Percentiles rank a stretch among this genome's conserved stretches.
These are phyloP conservation scores for Papilio dardanus DNA, from an alignment of 1,140 invertebrate genomes.

Conservation along the genomic window DNA sequence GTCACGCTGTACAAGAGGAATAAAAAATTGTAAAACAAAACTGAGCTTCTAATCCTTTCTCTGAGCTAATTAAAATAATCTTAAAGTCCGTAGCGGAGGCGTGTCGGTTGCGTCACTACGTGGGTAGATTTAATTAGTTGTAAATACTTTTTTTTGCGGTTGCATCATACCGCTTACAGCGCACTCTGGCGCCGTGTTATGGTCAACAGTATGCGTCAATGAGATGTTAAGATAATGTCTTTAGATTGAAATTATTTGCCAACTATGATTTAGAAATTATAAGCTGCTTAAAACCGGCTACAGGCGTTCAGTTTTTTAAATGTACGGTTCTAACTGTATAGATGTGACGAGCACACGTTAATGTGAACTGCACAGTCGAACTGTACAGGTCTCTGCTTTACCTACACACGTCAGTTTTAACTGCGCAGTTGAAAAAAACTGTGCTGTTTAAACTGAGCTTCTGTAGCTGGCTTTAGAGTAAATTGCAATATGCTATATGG, in stretches of 20 bases:
- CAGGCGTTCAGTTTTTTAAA: no score
- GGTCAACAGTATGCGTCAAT: background rate
- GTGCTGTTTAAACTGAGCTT: no score
- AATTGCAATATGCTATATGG: no score
- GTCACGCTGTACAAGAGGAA: constrained; percentile 13
- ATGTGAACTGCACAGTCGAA: no score
- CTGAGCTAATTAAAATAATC: constrained; percentile 67
- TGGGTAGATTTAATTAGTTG: constrained; percentile 78
- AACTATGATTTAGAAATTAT: constrained; percentile 4
- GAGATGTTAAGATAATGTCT: constrained; percentile 14
- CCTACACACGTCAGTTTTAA: no score
- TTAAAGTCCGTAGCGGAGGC: constrained; percentile 61
- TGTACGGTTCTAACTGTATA: no score
- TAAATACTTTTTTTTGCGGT: constrained; percentile 70
- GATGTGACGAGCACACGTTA: no score
- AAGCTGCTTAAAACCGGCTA: background rate
- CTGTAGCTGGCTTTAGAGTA: no score
- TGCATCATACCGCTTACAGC: constrained; percentile 54
- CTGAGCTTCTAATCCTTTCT: constrained; percentile 55
- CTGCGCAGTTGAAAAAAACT: no score
- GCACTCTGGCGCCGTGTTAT: constrained; percentile 32
- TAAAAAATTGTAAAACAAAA: constrained; percentile 23
- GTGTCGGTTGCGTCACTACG: constrained; percentile 71
- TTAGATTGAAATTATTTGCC: constrained; percentile 1
- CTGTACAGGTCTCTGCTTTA: no score